Conservation (phyloP, 2,113 vertebrate species). For the Brienomyrus brachyistius region DNA sequence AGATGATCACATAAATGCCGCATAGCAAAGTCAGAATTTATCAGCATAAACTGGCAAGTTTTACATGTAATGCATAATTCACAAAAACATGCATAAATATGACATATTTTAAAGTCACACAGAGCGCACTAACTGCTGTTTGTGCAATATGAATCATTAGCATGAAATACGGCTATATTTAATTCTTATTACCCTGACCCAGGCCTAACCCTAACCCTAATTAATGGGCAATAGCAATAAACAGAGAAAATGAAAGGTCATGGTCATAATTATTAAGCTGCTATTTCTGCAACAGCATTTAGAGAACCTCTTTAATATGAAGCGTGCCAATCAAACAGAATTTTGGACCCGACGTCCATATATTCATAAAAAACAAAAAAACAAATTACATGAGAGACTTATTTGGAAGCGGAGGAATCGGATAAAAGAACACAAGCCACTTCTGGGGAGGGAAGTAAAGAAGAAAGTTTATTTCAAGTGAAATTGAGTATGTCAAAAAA, state of each 20-base stretch:
- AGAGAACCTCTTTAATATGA: slow-evolving; percentile 31
- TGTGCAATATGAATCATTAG: slow-evolving; percentile 28
- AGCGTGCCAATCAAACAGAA: slow-evolving; percentile 31
- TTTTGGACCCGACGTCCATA: slow-evolving; percentile 6
- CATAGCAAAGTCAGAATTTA: background rate
- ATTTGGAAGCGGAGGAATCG: slow-evolving; percentile 22
- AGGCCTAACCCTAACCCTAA: slow-evolving; percentile 37
- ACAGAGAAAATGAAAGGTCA: slow-evolving; percentile 45
- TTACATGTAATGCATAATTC: slow-evolving; percentile 21
- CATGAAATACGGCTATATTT: slow-evolving; percentile 29
- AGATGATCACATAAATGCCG: background rate
- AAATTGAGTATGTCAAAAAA: slow-evolving; percentile 82
- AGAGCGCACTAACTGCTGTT: slow-evolving; percentile 23
- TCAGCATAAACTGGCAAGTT: slow-evolving; percentile 13
- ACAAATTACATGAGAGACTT: slow-evolving; percentile 12
- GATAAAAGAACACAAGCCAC: slow-evolving; percentile 21
- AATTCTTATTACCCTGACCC: slow-evolving; percentile 34
- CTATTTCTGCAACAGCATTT: slow-evolving; percentile 29
- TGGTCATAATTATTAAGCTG: slow-evolving; percentile 32
- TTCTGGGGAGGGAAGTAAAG: slow-evolving; percentile 19
- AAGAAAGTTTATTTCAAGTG: slow-evolving; percentile 59
- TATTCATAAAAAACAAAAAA: slow-evolving; percentile 26
- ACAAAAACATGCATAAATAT: slow-evolving; percentile 14
- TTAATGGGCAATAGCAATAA: slow-evolving; percentile 42
- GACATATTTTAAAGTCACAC: background rate